A percentile compares a stretch with the other conserved stretches of the same genome.
Conservation (phyloP, 1,140 invertebrate genomes). For the Tetramorium parvispinum region DNA sequence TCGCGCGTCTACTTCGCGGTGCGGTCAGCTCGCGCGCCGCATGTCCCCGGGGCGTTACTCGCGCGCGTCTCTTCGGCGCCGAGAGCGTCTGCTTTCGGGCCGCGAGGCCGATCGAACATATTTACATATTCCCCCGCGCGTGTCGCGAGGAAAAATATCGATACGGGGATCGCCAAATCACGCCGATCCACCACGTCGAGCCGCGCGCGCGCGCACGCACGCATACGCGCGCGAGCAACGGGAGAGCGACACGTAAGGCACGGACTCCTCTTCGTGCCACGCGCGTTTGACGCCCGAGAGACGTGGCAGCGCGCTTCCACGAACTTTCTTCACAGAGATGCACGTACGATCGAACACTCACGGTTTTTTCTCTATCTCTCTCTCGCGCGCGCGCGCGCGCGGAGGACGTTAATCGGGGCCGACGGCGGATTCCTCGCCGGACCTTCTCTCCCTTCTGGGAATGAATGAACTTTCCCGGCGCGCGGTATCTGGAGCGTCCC, state of each 20-base stretch:
- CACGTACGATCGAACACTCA: conserved; percentile 24
- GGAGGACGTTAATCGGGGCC: too few relatives aligned
- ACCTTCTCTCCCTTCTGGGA: background rate
- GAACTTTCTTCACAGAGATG: background rate
- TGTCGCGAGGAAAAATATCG: too few relatives aligned
- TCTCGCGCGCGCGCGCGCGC: background rate
- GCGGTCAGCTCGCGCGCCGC: conserved; percentile 27
- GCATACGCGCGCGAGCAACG: background rate
- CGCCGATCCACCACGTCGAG: conserved; percentile 11
- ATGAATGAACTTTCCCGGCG: conserved; percentile 27
- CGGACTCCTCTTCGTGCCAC: background rate
- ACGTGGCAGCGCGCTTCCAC: conserved; percentile 44
- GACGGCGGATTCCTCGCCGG: background rate
- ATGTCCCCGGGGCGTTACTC: background rate
- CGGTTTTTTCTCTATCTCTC: background rate
- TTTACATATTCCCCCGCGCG: too few relatives aligned
- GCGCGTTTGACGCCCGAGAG: conserved; percentile 19
- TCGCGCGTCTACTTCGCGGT: background rate
- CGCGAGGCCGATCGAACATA: too few relatives aligned
- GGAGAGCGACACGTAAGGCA: conserved; percentile 38
- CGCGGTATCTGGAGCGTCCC: background rate
- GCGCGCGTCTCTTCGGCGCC: too few relatives aligned
- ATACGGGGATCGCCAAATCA: background rate
- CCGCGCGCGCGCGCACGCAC: background rate
- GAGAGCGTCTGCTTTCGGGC: too few relatives aligned